Evolutionary conservation across 1,140 invertebrate genomes (phyloP).

Genomic region (Leptinotarsa lineolata): DNA sequence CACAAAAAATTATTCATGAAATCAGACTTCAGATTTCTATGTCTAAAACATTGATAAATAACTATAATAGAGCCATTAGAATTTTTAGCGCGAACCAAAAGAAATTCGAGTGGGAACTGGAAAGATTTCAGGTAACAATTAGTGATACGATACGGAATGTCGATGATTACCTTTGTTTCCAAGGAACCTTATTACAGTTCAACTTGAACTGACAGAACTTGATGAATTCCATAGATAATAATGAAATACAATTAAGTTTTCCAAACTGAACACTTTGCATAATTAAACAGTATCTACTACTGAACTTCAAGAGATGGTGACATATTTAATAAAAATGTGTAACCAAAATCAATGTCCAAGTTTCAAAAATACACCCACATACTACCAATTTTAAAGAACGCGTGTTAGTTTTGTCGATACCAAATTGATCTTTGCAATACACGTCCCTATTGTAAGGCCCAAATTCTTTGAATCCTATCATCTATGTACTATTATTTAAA

Average conservation of each 20-base stretch:
- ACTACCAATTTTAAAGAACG: conserved; percentile 10
- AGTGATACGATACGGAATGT: neutral
- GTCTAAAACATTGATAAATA: conserved; percentile 4
- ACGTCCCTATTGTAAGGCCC: conserved; percentile 4
- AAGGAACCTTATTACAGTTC: conserved; percentile 7
- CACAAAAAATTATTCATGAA: conserved; percentile 13
- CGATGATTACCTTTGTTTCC: conserved; percentile 3
- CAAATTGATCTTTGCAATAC: conserved; percentile 13
- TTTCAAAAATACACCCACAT: conserved; percentile 1
- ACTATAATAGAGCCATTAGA: conserved; percentile 11
- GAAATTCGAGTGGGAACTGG: neutral
- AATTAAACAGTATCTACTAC: no score
- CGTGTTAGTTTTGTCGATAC: conserved; percentile 10
- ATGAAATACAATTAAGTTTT: conserved; percentile 5
- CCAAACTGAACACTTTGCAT: conserved; percentile 6
- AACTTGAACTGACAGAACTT: conserved; percentile 3
- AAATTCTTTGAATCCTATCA: no score
- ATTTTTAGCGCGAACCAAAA: conserved; percentile 12
- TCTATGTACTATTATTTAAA: no score
- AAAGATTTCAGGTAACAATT: conserved; percentile 9
- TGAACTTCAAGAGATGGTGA: no score
- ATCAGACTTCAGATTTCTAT: conserved; percentile 16
- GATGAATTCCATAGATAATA: conserved; percentile 3
- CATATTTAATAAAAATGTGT: neutral
- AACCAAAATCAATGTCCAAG: neutral